A percentile compares a stretch with the other conserved stretches of the same genome.
Conservation (phyloP, 2,888 invertebrate species). For the Fragum whitleyi region DNA sequence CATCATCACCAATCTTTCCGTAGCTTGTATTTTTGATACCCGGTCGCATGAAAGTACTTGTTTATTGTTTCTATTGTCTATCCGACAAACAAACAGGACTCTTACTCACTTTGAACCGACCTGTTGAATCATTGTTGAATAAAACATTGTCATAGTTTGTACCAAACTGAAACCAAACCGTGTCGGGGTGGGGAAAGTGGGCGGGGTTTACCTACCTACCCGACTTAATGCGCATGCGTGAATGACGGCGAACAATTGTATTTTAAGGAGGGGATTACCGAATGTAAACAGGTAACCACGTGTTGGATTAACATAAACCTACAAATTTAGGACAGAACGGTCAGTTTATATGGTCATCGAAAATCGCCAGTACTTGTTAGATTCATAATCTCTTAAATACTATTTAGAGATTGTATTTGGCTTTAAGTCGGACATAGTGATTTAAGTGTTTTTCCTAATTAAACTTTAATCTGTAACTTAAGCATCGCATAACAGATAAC, state of each 20-base stretch:
- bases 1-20: not conserved
- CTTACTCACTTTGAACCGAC: slow-evolving; percentile 20
- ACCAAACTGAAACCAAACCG: slow-evolving; percentile 12
- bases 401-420: slow-evolving; percentile 12
- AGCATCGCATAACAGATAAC: not conserved
- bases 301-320: slow-evolving; percentile 66
- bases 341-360: slow-evolving; percentile 40
- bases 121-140: slow-evolving; percentile 15
- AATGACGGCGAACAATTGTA: slow-evolving; percentile 26
- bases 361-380: slow-evolving; percentile 31
- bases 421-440: slow-evolving; percentile 7
- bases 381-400: slow-evolving; percentile 25
- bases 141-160: slow-evolving; percentile 9
- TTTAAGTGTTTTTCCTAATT: slow-evolving; percentile 2
- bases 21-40: slow-evolving; percentile 4
- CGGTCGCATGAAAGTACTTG: not conserved
- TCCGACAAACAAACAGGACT: slow-evolving; percentile 19
- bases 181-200: slow-evolving; percentile 27
- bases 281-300: slow-evolving; percentile 67
- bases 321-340: slow-evolving; percentile 61
- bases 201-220: slow-evolving; percentile 55
- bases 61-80: slow-evolving; percentile 1
- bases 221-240: slow-evolving; percentile 59
- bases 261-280: slow-evolving; percentile 61
- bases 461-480: not conserved